Conservation (phyloP, 2,888 invertebrate species). For the Vesta saturnalis region DNA sequence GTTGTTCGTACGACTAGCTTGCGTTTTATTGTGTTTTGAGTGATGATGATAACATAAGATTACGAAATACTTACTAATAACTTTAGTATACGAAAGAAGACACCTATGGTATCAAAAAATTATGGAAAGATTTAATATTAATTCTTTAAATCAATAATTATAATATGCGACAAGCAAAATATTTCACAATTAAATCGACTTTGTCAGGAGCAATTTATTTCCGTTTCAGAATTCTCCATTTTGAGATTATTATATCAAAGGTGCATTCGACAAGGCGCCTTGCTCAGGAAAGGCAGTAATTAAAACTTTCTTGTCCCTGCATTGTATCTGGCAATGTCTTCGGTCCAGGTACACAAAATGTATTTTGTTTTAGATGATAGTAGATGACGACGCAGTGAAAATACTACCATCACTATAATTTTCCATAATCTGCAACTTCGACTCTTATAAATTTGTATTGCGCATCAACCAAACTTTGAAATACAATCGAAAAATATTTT, state of each 20-base stretch:
- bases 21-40: neutral
- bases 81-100: neutral
- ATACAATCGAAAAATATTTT: constrained; percentile 12
- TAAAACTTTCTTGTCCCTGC: neutral
- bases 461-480: constrained; percentile 11
- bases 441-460: constrained; percentile 2
- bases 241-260: constrained; percentile 8
- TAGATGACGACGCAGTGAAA: constrained; percentile 8
- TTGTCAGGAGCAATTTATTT: constrained; percentile 1
- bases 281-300: constrained; percentile 9
- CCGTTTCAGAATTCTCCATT: constrained; percentile 14
- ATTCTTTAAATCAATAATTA: constrained; percentile 5
- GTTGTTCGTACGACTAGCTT: neutral
- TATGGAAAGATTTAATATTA: too few species aligned
- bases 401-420: constrained; percentile 15
- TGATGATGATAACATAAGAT: neutral
- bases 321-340: constrained; percentile 8
- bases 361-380: constrained; percentile 9
- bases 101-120: neutral
- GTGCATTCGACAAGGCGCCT: constrained; percentile 15
- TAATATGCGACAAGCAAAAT: neutral
- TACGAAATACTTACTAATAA: neutral
- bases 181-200: constrained; percentile 7
- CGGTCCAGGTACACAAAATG: neutral
- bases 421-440: constrained; percentile 1